Conservation (phyloP, 2,888 invertebrate genomes). For the Dicycla oo region DNA sequence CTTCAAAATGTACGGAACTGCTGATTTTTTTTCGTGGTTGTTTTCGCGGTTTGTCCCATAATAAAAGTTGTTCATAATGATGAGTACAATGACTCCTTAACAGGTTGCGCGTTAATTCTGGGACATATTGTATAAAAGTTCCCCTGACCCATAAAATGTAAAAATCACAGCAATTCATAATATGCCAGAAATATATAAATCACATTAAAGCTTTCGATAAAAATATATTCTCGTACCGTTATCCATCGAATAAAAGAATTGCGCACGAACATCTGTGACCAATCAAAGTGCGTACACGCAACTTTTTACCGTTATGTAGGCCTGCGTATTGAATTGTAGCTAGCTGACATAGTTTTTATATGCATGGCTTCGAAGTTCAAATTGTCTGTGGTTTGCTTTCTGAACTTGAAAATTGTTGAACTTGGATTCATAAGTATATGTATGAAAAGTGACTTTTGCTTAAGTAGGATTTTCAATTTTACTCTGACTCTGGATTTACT, state of each 20-base stretch:
- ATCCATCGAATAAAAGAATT: constrained; percentile 8
- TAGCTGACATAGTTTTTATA: not conserved
- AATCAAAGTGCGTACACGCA: constrained; percentile 37
- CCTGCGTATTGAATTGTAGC: constrained; percentile 20
- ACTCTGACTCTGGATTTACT: not conserved
- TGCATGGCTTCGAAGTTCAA: not conserved
- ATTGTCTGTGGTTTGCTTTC: not conserved
- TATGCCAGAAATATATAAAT: not conserved
- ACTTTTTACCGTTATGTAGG: constrained; percentile 39
- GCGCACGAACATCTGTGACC: constrained; percentile 12
- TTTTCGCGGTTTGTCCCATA: too few relatives aligned
- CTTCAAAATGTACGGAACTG: too few relatives aligned
- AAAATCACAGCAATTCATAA: not conserved
- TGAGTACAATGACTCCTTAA: too few relatives aligned
- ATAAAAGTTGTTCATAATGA: too few relatives aligned
- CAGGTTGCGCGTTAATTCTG: too few relatives aligned
- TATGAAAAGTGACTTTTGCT: not conserved
- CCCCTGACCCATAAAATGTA: too few relatives aligned
- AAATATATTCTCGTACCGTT: constrained; percentile 11
- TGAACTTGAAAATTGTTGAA: not conserved
- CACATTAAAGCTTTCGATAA: not conserved
- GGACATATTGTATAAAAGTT: too few relatives aligned
- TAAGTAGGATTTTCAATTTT: too few relatives aligned
- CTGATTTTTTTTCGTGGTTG: too few relatives aligned
- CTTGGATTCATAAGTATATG: not conserved